Evolutionary conservation across 1,140 invertebrate genomes (phyloP).

Genomic region (Bilobella aurantiaca): DNA sequence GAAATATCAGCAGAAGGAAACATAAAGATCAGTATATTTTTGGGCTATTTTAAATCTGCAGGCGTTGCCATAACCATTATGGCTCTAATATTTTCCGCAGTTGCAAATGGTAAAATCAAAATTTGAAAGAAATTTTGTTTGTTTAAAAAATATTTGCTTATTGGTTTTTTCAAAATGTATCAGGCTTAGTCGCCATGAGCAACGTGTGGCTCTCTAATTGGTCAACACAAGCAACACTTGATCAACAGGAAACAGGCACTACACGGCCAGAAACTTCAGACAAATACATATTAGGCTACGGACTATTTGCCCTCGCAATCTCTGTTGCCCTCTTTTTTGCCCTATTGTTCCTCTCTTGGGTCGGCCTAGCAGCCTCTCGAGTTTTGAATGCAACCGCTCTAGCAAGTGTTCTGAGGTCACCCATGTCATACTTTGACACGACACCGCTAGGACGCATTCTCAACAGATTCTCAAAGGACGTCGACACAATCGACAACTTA

Average conservation of each 20-base stretch:
- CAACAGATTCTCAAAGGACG: slow-evolving; percentile 74
- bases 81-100: slow-evolving; percentile 40
- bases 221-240: slow-evolving; percentile 56
- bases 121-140: slow-evolving; percentile 38
- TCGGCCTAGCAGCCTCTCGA: slow-evolving; percentile 24
- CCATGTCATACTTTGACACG: slow-evolving; percentile 69
- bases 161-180: slow-evolving; percentile 46
- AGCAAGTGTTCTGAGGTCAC: slow-evolving; percentile 39
- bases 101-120: background rate
- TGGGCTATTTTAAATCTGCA: slow-evolving; percentile 46
- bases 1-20: slow-evolving; percentile 83
- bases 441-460: slow-evolving; percentile 72
- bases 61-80: slow-evolving; percentile 38
- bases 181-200: slow-evolving; percentile 72
- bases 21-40: slow-evolving; percentile 78
- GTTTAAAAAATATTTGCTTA: background rate
- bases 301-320: slow-evolving; percentile 72
- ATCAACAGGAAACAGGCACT: slow-evolving; percentile 43
- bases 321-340: slow-evolving; percentile 76
- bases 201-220: slow-evolving; percentile 86
- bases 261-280: slow-evolving; percentile 50
- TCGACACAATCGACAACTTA: slow-evolving; percentile 47
- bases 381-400: slow-evolving; percentile 42
- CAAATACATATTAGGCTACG: slow-evolving; percentile 78
- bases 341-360: slow-evolving; percentile 30